Conservation (phyloP, 2,888 invertebrate species). For the Tinea trinotella region DNA sequence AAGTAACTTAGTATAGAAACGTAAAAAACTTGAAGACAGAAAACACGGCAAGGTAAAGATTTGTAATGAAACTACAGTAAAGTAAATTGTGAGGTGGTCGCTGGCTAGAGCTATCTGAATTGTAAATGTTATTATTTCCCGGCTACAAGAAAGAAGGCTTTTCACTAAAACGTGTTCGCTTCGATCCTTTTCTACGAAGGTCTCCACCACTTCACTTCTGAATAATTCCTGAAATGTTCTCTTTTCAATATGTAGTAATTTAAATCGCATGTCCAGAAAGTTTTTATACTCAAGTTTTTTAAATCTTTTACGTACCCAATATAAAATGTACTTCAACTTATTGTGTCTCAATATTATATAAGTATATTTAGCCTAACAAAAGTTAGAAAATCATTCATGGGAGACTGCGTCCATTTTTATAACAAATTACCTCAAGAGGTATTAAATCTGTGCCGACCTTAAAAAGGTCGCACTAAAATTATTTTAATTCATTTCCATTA, state of each 20-base stretch:
- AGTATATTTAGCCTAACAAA: too few relatives aligned
- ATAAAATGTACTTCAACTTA: too few relatives aligned
- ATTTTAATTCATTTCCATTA: too few relatives aligned
- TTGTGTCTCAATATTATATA: too few relatives aligned
- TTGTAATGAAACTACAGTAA: conserved; percentile 32
- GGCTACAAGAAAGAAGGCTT: conserved; percentile 4
- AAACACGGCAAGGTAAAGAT: conserved; percentile 22
- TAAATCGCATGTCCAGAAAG: not conserved
- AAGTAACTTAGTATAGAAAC: too few relatives aligned
- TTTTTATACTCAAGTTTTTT: not conserved
- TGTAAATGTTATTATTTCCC: conserved; percentile 43
- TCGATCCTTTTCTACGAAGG: not conserved
- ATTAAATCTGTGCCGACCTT: too few relatives aligned
- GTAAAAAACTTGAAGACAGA: not conserved
- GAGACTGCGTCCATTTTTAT: too few relatives aligned
- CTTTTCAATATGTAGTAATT: conserved; percentile 8
- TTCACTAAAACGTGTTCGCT: not conserved
- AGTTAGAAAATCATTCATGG: too few relatives aligned
- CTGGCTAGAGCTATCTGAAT: conserved; percentile 32
- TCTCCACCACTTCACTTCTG: conserved; percentile 1
- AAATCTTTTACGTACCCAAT: too few relatives aligned
- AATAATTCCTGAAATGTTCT: conserved; percentile 1
- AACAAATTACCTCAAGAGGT: too few relatives aligned
- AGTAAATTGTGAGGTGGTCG: conserved; percentile 29
- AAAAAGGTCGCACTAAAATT: too few relatives aligned